Percentiles rank a stretch among this genome's conserved stretches.
phyloP scores from a whole-genome alignment of 2,113 vertebrate species.

The Heterocephalus glaber region DNA sequence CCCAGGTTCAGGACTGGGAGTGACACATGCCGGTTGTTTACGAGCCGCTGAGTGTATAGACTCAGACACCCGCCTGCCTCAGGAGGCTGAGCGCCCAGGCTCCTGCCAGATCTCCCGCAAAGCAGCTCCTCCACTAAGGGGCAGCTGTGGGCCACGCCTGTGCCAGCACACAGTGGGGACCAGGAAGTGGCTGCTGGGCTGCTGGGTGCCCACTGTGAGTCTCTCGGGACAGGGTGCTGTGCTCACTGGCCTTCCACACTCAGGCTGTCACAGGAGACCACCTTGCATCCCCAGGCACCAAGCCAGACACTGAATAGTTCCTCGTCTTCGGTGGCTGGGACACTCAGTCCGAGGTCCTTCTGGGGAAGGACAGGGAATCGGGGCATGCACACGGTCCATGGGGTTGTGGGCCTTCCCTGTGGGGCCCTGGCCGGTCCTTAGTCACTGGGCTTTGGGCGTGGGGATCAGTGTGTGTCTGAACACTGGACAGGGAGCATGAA shows the following conservation, averaged over 20 bases:
- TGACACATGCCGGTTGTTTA: background rate
- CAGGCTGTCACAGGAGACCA: background rate
- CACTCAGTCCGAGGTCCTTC: too few relatives aligned
- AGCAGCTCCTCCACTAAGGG: background rate
- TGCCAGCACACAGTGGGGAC: too few relatives aligned
- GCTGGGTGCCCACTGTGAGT: background rate
- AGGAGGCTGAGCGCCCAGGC: too few relatives aligned
- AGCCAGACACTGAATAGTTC: background rate
- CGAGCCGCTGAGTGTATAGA: background rate
- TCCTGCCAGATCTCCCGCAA: fast-evolving
- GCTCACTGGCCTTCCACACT: background rate
- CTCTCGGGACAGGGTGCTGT: fast-evolving
- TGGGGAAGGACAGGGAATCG: background rate
- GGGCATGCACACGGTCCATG: fast-evolving
- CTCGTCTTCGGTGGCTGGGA: too few relatives aligned
- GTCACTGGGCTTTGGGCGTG: background rate
- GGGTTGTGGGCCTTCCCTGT: background rate
- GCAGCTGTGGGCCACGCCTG: fast-evolving
- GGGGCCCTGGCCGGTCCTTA: background rate
- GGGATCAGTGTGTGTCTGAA: background rate
- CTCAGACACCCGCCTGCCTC: background rate
- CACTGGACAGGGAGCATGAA: background rate
- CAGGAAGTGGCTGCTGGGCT: background rate
- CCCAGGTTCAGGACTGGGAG: too few relatives aligned
- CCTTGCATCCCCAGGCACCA: background rate